Evolutionary conservation across 1,140 invertebrate species (phyloP).

Genomic region (Magallana ariakensis): DNA sequence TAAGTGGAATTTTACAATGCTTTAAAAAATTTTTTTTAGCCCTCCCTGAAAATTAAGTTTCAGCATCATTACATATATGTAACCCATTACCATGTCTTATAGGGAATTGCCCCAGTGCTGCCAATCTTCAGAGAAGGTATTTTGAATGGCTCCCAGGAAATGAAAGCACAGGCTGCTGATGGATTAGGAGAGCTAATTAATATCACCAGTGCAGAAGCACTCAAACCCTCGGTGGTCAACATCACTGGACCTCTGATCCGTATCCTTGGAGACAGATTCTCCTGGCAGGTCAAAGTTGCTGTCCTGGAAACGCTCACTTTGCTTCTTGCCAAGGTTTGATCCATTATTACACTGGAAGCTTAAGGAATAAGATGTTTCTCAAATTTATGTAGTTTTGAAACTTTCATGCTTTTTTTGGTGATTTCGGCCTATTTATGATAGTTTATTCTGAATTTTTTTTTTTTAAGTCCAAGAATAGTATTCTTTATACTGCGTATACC

Average conservation of each 20-base stretch:
- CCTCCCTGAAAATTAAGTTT: too few relatives aligned
- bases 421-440: too few relatives aligned
- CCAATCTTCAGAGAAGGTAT: constrained; percentile 98
- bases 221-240: constrained; percentile 96
- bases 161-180: constrained; percentile 96
- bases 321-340: constrained; percentile 85
- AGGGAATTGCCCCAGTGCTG: constrained; percentile 94
- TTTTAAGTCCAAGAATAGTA: too few relatives aligned
- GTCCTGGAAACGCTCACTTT: constrained; percentile 96
- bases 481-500: too few relatives aligned
- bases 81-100: not conserved
- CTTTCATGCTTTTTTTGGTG: too few relatives aligned
- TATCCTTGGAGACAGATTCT: constrained; percentile 97
- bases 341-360: too few relatives aligned
- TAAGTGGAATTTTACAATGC: too few relatives aligned
- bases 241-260: constrained; percentile 98
- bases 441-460: too few relatives aligned
- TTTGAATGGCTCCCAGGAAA: constrained; percentile 94
- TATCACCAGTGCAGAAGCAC: constrained; percentile 86
- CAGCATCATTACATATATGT: too few relatives aligned
- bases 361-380: too few relatives aligned
- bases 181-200: constrained; percentile 95
- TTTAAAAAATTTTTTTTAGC: too few relatives aligned
- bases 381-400: too few relatives aligned
- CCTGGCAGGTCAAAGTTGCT: constrained; percentile 95